These are phyloP conservation scores for Varanus komodoensis DNA, from an alignment of 2,113 vertebrate species.

Conservation along the genomic window DNA sequence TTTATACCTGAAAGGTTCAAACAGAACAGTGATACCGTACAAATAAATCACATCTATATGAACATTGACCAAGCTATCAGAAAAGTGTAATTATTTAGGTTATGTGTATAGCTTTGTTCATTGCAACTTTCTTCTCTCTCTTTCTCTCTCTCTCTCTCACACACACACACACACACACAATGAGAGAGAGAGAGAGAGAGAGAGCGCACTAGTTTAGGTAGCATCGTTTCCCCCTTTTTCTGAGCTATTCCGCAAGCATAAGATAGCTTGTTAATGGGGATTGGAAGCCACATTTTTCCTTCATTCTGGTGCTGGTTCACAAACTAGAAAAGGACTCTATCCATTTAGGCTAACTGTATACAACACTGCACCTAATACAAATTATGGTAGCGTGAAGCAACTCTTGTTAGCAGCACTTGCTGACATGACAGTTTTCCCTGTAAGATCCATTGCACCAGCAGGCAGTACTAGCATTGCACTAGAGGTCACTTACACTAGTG, in stretches of 20 bases:
- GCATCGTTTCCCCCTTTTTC: not conserved
- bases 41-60: not conserved
- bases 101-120: not conserved
- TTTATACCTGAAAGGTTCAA: not conserved
- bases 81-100: not conserved
- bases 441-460: too few relatives aligned
- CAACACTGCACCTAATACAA: too few relatives aligned
- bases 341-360: not conserved
- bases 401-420: too few relatives aligned
- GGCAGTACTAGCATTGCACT: too few relatives aligned
- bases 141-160: too few relatives aligned
- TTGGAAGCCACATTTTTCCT: not conserved
- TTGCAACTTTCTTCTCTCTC: not conserved
- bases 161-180: too few relatives aligned
- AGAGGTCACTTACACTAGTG: too few relatives aligned
- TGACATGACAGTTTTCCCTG: too few relatives aligned
- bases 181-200: too few relatives aligned
- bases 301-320: not conserved
- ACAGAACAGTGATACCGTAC: not conserved
- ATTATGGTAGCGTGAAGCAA: too few relatives aligned
- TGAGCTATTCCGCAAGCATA: constrained; percentile 49
- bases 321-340: constrained; percentile 21
- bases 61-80: not conserved
- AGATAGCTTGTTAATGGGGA: constrained; percentile 24
- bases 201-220: too few relatives aligned